Conservation (phyloP, 2,113 vertebrate species). For the Epinephelus fuscoguttatus region DNA sequence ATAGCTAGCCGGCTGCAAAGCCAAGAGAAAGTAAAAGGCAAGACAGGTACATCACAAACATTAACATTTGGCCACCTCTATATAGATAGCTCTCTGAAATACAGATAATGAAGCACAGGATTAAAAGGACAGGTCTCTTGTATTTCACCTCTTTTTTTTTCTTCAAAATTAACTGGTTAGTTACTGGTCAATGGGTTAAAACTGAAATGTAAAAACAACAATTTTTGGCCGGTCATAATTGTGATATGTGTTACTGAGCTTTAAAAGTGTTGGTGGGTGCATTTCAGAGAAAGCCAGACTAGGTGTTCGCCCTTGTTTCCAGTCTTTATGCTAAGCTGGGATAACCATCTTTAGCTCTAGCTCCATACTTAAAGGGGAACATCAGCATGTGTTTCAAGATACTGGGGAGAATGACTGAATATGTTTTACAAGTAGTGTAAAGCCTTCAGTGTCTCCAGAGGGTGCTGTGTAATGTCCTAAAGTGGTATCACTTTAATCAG, state of each 20-base stretch:
- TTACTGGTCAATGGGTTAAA: no score
- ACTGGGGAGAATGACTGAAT: no score
- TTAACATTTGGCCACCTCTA: no score
- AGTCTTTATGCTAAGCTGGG: not conserved
- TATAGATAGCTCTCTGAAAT: no score
- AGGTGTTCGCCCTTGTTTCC: not conserved
- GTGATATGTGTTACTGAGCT: not conserved
- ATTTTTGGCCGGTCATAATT: not conserved
- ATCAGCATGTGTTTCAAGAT: not conserved
- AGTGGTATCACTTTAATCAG: not conserved
- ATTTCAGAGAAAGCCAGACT: not conserved
- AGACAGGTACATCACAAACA: no score
- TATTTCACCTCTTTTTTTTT: no score
- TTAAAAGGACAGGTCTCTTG: no score
- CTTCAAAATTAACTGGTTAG: no score
- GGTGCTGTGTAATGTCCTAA: not conserved
- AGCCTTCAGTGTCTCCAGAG: not conserved
- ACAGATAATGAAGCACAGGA: no score
- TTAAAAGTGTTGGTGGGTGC: not conserved
- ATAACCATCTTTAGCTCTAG: not conserved
- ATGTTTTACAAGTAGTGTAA: no score
- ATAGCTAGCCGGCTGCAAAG: no score
- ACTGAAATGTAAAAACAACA: not conserved
- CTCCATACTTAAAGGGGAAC: not conserved
- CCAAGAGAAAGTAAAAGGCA: no score